Percentiles rank a stretch among this genome's conserved stretches.
Conservation (phyloP, 2,113 vertebrate species). For the Chelonoidis abingdonii region DNA sequence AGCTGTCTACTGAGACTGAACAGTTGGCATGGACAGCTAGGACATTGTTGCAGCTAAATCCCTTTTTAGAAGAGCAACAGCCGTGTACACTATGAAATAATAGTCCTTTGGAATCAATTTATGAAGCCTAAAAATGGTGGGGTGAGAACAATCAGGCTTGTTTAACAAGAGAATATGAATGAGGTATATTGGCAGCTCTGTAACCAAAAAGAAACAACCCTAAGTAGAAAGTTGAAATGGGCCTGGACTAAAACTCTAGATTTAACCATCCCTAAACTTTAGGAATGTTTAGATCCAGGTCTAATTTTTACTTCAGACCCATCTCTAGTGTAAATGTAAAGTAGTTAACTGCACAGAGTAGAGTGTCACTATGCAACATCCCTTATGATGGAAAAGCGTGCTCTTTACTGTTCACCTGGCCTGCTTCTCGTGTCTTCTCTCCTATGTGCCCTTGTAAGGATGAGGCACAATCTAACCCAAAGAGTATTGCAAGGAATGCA, state of each 20-base stretch:
- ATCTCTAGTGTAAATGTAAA: background rate
- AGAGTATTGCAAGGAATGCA: background rate
- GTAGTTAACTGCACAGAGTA: background rate
- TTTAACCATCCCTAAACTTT: background rate
- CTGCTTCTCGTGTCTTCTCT: background rate
- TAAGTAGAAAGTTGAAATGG: background rate
- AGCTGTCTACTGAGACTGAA: background rate
- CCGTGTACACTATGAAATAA: rapidly evolving
- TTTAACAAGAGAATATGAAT: background rate
- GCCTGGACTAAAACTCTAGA: background rate
- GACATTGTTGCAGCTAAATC: background rate
- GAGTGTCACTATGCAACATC: background rate
- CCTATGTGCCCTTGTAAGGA: background rate
- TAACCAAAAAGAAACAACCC: background rate
- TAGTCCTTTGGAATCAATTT: background rate
- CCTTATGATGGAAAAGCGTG: background rate
- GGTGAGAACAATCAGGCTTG: background rate
- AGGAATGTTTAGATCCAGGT: background rate
- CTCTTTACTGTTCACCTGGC: background rate
- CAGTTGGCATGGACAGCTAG: background rate
- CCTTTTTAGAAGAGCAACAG: background rate
- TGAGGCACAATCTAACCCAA: background rate
- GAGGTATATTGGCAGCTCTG: background rate
- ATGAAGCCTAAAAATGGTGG: background rate
- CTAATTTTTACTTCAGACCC: background rate